phyloP scores from a whole-genome alignment of 53 echinoderm and acorn worm species.

The Echinometra lucunter region DNA sequence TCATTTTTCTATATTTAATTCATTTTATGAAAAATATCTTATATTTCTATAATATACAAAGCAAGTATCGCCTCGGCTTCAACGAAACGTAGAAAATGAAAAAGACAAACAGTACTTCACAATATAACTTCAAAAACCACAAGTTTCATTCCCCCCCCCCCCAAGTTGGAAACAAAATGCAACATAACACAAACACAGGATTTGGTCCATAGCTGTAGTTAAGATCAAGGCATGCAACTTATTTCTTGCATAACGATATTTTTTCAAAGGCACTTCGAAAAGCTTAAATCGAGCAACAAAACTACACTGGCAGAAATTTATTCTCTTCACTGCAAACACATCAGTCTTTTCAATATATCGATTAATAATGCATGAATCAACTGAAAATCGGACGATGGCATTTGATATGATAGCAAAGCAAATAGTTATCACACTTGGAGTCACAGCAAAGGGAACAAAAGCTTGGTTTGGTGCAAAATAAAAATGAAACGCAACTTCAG shows the following conservation, averaged over 20 bases:
- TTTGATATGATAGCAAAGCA: constrained; percentile 9
- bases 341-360: not conserved
- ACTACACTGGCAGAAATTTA: not conserved
- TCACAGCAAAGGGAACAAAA: constrained; percentile 12
- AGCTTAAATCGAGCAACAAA: not conserved
- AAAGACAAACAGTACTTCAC: constrained; percentile 28
- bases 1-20: constrained; percentile 46
- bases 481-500: not conserved
- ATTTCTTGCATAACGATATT: not conserved
- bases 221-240: not conserved
- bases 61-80: constrained; percentile 58
- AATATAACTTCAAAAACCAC: constrained; percentile 16
- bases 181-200: constrained; percentile 1
- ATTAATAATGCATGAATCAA: not conserved
- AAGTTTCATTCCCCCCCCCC: not conserved
- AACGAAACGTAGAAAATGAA: constrained; percentile 50
- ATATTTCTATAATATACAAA: constrained; percentile 66
- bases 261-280: constrained; percentile 19
- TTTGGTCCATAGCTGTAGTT: constrained; percentile 70
- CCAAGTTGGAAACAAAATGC: constrained; percentile 19
- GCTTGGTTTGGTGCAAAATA: not conserved
- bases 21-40: constrained; percentile 71
- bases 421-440: not conserved
- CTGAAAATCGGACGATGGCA: not conserved
- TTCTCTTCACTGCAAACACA: constrained; percentile 35